Evolutionary conservation across 1,140 invertebrate genomes (phyloP), one percentile per base, ranked within the genome.

Genomic region (Listronotus oregonensis): DNA sequence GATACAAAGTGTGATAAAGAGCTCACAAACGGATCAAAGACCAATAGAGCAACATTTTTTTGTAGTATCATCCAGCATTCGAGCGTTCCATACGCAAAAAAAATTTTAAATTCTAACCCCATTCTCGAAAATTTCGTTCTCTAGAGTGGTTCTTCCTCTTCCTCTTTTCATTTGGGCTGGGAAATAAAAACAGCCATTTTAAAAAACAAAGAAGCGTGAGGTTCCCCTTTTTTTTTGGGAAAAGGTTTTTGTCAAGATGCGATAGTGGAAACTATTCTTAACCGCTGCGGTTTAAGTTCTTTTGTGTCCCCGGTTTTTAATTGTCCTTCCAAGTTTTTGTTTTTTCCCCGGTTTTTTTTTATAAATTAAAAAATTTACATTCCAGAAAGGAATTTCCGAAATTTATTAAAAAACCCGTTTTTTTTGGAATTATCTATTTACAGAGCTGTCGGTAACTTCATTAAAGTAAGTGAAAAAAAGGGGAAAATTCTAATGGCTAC

Each of bases 1-100:
- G 81, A 99, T 99, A 82, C 96, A 98, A 42, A 98, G 84, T 7
- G 96, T 98, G 78, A 99, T 98, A 82, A 98, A 98, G 65, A 98
- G 84, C 80, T 99, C 67, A 98, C 94, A 78, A 98, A 99, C 6
- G 96, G 95, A 85, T 98, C 96, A 81, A 98, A 96, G 56, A 98
- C 96, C 71, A 99, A 83, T 12, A 97, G 81, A 2, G 90, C 87
- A n/a, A 97, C 87, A 79, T 90, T 89, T 79, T 95, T 90, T 83
- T 96, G 93, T 77, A 97, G 87, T 78, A 89, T 90, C 64, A 95
- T 83, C 93, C 95, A 97, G 69, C 89, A 85, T 83, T 87, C 89
- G 82, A 96, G 83, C 95, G 81, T 98, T 93, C 96, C 96, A 99
- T 54, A 96, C 91, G 84, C 95, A 98, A 82, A 97, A 93, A 67